Evolutionary conservation across 2,113 vertebrate genomes (phyloP).

Genomic region (Psophia crepitans): DNA sequence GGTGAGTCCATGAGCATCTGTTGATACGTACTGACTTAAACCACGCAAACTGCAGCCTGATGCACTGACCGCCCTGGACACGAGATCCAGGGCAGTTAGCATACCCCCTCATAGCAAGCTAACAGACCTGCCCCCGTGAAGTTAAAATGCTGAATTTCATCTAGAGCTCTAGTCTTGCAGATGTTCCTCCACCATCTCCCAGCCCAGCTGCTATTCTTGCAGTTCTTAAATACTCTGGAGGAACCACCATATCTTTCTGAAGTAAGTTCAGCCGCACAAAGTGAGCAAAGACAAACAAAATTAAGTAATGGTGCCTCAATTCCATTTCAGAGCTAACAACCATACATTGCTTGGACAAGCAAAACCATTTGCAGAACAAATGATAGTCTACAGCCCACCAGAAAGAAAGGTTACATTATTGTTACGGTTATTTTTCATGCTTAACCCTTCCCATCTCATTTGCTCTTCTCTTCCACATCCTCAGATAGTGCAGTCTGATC

Average conservation of each 20-base stretch:
- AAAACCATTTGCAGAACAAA: not conserved
- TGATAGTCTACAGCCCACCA: not conserved
- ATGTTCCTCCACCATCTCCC: not conserved
- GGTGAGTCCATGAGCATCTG: not conserved
- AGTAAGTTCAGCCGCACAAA: not conserved
- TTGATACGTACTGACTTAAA: not conserved
- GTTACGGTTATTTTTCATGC: not conserved
- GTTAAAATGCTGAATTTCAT: not conserved
- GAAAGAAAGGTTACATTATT: not conserved
- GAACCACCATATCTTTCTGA: not conserved
- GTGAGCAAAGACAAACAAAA: conserved; percentile 2
- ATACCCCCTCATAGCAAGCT: not conserved
- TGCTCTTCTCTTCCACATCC: not conserved
- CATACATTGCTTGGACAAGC: not conserved
- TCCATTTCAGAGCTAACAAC: not conserved
- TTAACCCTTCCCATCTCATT: not conserved
- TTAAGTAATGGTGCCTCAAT: not conserved
- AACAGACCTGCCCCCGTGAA: not conserved
- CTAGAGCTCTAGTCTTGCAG: not conserved
- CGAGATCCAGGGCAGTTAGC: not conserved
- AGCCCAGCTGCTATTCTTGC: not conserved
- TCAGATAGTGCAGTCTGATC: not conserved
- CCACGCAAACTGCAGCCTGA: not conserved
- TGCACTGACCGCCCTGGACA: not conserved
- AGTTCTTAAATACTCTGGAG: not conserved